Conservation (phyloP, 2,113 vertebrate species). For the Sakesphorus luctuosus region DNA sequence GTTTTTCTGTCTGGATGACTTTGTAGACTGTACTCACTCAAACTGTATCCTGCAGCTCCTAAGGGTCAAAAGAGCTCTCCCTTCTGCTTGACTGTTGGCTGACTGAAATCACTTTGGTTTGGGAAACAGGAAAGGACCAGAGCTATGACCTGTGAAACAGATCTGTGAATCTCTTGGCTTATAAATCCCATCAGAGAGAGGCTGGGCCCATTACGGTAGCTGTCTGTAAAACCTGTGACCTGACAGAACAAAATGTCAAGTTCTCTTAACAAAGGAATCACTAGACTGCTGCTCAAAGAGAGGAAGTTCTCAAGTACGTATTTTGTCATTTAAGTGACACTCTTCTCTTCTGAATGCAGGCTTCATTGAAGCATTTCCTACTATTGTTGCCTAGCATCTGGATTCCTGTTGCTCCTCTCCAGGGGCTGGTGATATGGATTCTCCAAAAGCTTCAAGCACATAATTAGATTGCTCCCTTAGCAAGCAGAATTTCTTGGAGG, state of each 20-base stretch:
- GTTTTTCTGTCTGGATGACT: not conserved
- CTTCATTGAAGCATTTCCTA: slow-evolving; percentile 16
- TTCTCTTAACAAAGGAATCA: not conserved
- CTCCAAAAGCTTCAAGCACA: slow-evolving; percentile 21
- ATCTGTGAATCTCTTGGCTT: not conserved
- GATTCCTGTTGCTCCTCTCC: slow-evolving; percentile 19
- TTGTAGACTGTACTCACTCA: not conserved
- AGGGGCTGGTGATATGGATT: not conserved
- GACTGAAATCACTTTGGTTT: not conserved
- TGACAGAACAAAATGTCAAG: slow-evolving; percentile 3
- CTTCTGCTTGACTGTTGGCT: not conserved
- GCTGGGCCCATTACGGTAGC: not conserved
- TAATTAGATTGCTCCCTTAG: slow-evolving; percentile 21
- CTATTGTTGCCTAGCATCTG: slow-evolving; percentile 54
- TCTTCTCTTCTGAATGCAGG: slow-evolving; percentile 10
- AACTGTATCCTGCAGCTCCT: not conserved
- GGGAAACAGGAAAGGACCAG: not conserved
- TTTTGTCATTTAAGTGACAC: slow-evolving; percentile 41
- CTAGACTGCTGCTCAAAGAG: not conserved
- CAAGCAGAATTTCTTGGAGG: slow-evolving; percentile 15
- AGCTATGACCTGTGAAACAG: not conserved
- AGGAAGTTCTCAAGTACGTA: slow-evolving; percentile 44
- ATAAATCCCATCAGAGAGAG: not conserved
- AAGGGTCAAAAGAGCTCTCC: not conserved
- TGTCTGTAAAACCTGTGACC: not conserved